Evolutionary conservation across 2,797 vertebrate species (phyloP).

Genomic region (Gouania willdenowi): DNA sequence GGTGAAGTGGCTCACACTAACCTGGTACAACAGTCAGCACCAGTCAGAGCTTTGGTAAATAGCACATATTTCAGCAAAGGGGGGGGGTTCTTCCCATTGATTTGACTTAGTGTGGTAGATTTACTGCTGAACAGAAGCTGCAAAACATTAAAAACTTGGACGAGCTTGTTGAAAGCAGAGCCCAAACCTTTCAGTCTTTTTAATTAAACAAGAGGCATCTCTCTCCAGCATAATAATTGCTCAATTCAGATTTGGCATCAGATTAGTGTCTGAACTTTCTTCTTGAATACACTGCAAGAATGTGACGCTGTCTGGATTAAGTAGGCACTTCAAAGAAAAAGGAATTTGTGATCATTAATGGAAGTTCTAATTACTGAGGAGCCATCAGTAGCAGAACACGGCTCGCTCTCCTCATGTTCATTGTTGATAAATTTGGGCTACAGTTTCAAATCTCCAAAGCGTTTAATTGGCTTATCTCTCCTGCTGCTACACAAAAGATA

Average conservation of each 20-base stretch:
- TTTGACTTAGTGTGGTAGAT: constrained; percentile 13
- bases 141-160: constrained; percentile 22
- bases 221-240: constrained; percentile 46
- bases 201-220: constrained; percentile 51
- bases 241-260: constrained; percentile 62
- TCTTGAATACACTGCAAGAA: constrained; percentile 59
- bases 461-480: constrained; percentile 64
- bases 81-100: too few relatives aligned
- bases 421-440: constrained; percentile 64
- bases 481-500: constrained; percentile 37
- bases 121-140: constrained; percentile 13
- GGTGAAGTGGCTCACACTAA: constrained; percentile 43
- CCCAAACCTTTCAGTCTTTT: constrained; percentile 39
- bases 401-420: constrained; percentile 40
- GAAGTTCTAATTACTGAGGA: constrained; percentile 69
- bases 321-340: constrained; percentile 61
- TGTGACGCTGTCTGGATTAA: constrained; percentile 67
- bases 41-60: constrained; percentile 3
- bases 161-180: constrained; percentile 18
- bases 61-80: constrained; percentile 11
- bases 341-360: constrained; percentile 70
- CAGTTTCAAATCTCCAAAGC: constrained; percentile 55
- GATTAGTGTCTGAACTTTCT: constrained; percentile 62
- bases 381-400: constrained; percentile 50
- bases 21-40: constrained; percentile 21